Percentiles rank a stretch among this genome's conserved stretches.
Evolutionary conservation across 2,113 vertebrate genomes (phyloP).

Genomic region (Protobothrops flavoviridis): DNA sequence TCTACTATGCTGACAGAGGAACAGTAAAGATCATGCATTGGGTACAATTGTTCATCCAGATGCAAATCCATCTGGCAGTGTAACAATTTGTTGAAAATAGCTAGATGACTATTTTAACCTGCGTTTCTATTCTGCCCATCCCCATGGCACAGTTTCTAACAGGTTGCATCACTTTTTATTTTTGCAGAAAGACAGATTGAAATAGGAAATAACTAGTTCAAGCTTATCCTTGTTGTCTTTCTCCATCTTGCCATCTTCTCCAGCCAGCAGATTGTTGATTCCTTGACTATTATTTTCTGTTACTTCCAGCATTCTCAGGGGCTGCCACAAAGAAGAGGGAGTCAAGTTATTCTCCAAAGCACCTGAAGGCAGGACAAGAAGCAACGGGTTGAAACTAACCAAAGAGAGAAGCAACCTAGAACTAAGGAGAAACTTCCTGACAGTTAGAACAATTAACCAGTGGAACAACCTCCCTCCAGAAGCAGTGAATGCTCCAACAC

Average conservation of each 20-base stretch:
- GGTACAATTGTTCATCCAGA: background rate
- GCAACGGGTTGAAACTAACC: too few relatives aligned
- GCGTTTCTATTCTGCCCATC: background rate
- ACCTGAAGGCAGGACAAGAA: too few relatives aligned
- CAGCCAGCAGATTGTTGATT: background rate
- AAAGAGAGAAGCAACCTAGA: too few relatives aligned
- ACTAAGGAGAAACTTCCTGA: too few relatives aligned
- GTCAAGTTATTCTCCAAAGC: too few relatives aligned
- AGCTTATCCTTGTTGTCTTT: background rate
- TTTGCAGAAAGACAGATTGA: background rate
- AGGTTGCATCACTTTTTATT: background rate
- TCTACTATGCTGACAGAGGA: background rate
- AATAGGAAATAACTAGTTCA: background rate
- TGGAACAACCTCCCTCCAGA: too few relatives aligned
- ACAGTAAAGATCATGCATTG: background rate
- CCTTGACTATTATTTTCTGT: background rate
- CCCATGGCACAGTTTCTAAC: background rate
- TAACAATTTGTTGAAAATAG: background rate
- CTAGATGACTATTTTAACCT: background rate
- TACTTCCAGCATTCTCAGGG: background rate
- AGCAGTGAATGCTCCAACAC: too few relatives aligned
- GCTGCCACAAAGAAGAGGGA: too few relatives aligned
- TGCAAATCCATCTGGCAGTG: background rate
- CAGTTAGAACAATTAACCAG: too few relatives aligned
- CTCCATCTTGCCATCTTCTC: background rate